Conservation (phyloP, 2,113 vertebrate species). For the Herpetotheres cachinnans region DNA sequence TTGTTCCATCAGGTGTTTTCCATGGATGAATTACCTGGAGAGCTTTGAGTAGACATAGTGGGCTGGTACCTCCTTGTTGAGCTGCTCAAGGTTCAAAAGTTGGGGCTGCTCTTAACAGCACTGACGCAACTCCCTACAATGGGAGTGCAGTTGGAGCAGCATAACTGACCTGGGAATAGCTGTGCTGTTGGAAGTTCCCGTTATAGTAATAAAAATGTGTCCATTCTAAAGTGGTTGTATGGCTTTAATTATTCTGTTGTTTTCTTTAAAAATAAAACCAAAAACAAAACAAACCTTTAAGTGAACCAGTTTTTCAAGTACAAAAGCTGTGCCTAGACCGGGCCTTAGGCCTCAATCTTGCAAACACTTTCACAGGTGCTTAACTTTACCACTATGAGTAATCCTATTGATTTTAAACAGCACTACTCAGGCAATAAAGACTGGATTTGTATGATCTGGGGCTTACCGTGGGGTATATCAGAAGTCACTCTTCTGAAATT, state of each 20-base stretch:
- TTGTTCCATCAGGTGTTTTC: background rate
- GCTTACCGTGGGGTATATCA: background rate
- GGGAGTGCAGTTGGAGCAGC: background rate
- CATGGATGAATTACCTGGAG: background rate
- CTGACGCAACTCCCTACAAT: background rate
- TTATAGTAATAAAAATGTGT: background rate
- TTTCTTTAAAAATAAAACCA: constrained; percentile 54
- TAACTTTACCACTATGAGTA: constrained; percentile 23
- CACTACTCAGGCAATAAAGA: background rate
- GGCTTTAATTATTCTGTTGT: constrained; percentile 36
- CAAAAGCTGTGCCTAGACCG: constrained; percentile 2
- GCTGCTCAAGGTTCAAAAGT: background rate
- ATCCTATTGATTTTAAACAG: constrained; percentile 29
- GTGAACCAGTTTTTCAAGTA: constrained; percentile 25
- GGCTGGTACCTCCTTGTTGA: background rate
- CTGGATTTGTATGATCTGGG: constrained; percentile 31
- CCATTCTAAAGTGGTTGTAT: constrained; percentile 8
- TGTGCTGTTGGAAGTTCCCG: constrained; percentile 12
- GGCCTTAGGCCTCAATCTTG: constrained; percentile 1
- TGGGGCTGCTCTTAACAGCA: background rate
- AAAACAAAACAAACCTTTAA: constrained; percentile 28
- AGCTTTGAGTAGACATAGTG: background rate
- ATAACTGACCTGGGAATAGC: background rate
- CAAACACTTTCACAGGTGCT: constrained; percentile 33
- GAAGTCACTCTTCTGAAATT: background rate